A percentile compares a stretch with the other conserved stretches of the same genome.
Conservation (phyloP, 2,888 invertebrate species). For the Norana najaformis region DNA sequence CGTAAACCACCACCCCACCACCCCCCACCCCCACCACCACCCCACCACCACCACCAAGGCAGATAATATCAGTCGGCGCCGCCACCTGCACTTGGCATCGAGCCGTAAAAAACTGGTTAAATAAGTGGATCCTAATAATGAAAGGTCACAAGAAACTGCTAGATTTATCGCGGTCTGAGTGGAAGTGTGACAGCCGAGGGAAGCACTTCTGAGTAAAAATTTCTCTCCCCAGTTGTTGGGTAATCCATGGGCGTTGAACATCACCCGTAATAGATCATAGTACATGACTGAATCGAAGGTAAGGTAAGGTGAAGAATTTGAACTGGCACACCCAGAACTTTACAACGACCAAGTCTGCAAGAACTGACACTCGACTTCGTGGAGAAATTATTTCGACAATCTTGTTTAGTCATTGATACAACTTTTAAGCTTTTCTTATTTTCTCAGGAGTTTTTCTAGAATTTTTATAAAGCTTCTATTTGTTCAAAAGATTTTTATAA, state of each 20-base stretch:
- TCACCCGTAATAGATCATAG: neutral
- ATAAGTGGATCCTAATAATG: neutral
- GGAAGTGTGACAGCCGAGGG: neutral
- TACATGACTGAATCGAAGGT: neutral
- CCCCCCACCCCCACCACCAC: neutral
- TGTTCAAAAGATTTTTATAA: no score
- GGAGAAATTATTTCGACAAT: neutral
- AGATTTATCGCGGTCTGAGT: neutral
- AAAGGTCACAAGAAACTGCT: neutral
- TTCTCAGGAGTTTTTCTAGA: neutral
- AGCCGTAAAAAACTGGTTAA: neutral
- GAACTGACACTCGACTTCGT: neutral
- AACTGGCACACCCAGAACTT: neutral
- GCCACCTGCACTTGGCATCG: slow-evolving; percentile 10
- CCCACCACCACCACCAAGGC: neutral
- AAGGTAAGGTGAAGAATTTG: neutral
- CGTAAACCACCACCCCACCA: no score
- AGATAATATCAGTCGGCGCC: neutral
- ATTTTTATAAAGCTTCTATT: neutral
- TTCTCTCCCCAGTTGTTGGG: neutral
- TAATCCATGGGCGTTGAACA: slow-evolving; percentile 13
- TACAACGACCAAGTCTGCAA: neutral
- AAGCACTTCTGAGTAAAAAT: neutral
- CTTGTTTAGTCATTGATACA: no score
- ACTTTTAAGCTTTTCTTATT: no score